phyloP scores from a whole-genome alignment of 2,888 invertebrate species.

The Xanthostigma xanthostigma region DNA sequence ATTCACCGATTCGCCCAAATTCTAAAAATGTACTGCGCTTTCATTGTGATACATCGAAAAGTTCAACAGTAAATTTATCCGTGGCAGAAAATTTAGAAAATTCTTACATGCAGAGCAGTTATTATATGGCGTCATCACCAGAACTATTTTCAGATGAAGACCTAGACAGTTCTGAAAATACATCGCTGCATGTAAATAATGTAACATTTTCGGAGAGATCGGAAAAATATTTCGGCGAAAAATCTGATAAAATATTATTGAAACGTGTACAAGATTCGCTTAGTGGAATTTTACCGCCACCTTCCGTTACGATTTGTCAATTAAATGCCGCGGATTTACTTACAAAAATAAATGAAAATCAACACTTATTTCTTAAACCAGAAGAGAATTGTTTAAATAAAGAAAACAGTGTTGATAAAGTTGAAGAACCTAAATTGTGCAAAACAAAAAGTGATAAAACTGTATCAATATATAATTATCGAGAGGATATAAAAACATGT shows the following conservation, averaged over 20 bases:
- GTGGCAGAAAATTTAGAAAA: too few species aligned
- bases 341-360: conserved; percentile 24
- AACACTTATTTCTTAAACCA: conserved; percentile 18
- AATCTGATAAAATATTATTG: conserved; percentile 27
- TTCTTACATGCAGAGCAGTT: too few species aligned
- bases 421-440: too few species aligned
- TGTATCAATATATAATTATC: conserved; percentile 22
- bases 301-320: conserved; percentile 53
- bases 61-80: too few species aligned
- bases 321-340: conserved; percentile 51
- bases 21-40: too few species aligned
- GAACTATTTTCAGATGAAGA: conserved; percentile 52
- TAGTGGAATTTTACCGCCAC: conserved; percentile 58
- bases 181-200: neutral
- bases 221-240: conserved; percentile 5
- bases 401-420: neutral
- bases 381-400: conserved; percentile 7
- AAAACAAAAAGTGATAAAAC: conserved; percentile 11
- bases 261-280: conserved; percentile 39
- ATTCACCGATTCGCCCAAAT: too few species aligned
- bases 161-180: conserved; percentile 22
- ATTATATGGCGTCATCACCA: conserved; percentile 29
- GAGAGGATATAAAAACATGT: conserved; percentile 27
- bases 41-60: too few species aligned
- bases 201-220: neutral